Evolutionary conservation across 1,140 invertebrate genomes (phyloP), one percentile per base, ranked within the genome.

Genomic region (Acyrthosiphon pisum): DNA sequence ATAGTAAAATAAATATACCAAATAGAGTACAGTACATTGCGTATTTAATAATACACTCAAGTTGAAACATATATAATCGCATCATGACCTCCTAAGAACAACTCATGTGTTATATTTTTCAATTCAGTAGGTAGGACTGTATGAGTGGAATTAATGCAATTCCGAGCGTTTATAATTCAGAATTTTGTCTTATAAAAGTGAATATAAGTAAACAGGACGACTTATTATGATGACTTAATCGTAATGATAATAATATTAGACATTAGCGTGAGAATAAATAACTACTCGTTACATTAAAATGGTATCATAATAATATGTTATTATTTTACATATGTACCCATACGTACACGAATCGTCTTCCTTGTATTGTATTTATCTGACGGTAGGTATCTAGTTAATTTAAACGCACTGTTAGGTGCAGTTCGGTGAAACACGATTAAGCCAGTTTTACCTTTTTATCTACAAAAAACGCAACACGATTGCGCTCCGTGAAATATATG

Each of bases 171-270:
- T 46, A 87, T 48, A 18, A 60, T 53, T 90, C 26, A 8, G 8
- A 60, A 60, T 60, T 60, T 9, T 60, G 53, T 68, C 23, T 90
- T 90, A 30, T 90, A 60, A 60, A 41, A 41, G 60, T 1, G 35
- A 22, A 89, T 50, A 46, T 41, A n/a, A 37, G 53, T 60, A 60
- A 90, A 68, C 76, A 68, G 53, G n/a, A 44, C 41, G 14, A 76
- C 68, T 41, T 56, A n/a, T n/a, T n/a, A n/a, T n/a, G n/a, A 60
- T 60, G 26, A 30, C 26, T 60, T 60, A 91, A 91, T 91, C 90
- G 90, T 91, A 60, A 91, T 91, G 50, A 35, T 60, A 91, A 91
- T 76, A 76, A 76, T 68, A 91, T 48, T 48, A 11, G 46, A 8
- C 46, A 91, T 91, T 20, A n/a, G 2, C 90, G 37, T 76, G 35